These are phyloP conservation scores for Myotis findleyi DNA, from an alignment of 2,797 vertebrate genomes.

Conservation along the genomic window DNA sequence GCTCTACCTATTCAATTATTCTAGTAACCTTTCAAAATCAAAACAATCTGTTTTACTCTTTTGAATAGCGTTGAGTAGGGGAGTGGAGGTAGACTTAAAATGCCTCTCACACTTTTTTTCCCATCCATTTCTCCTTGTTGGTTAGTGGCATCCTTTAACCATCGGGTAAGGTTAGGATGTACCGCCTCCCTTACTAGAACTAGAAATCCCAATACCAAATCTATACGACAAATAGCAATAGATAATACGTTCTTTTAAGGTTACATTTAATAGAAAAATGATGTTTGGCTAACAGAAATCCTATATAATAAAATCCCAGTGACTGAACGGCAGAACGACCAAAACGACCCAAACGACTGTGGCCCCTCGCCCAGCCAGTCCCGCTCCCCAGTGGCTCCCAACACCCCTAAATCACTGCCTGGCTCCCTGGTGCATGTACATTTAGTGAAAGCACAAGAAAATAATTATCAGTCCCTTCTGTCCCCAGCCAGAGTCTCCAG, in stretches of 20 bases:
- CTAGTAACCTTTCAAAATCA: not conserved
- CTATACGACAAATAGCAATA: not conserved
- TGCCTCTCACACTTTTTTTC: not conserved
- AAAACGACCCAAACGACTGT: fast-evolving
- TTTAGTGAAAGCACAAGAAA: too few species aligned
- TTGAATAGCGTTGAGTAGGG: not conserved
- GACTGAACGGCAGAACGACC: too few species aligned
- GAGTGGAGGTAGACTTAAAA: not conserved
- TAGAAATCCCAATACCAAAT: not conserved
- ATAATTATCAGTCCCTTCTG: too few species aligned
- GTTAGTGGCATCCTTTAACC: not conserved
- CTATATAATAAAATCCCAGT: too few species aligned
- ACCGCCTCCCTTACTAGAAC: not conserved
- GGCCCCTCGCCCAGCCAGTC: too few species aligned
- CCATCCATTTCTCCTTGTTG: not conserved
- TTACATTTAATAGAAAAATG: not conserved
- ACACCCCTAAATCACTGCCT: too few species aligned
- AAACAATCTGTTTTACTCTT: not conserved
- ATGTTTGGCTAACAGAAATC: not conserved
- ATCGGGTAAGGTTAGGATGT: not conserved
- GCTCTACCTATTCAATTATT: not conserved
- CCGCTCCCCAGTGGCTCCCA: too few species aligned
- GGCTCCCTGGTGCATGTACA: too few species aligned
- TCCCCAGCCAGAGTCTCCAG: too few species aligned
- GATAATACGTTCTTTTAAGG: not conserved